These are phyloP conservation scores for Chrysolina americana DNA, from an alignment of 2,888 invertebrate species.

Conservation along the genomic window DNA sequence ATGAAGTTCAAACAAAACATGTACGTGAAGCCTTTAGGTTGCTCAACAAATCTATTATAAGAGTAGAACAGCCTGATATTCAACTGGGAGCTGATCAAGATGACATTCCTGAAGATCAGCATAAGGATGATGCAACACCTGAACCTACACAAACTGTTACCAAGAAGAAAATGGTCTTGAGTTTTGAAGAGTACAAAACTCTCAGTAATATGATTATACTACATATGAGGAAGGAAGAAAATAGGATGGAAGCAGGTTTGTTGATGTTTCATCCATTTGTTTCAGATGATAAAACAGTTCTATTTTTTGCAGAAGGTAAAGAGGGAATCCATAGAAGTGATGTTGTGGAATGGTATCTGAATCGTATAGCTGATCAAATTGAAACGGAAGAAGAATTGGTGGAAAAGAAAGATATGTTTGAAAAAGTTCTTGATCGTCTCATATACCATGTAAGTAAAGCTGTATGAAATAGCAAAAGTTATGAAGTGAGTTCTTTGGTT, in stretches of 20 bases:
- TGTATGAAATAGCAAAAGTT: background rate
- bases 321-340: conserved; percentile 85
- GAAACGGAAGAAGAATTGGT: conserved; percentile 93
- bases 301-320: conserved; percentile 60
- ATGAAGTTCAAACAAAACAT: conserved; percentile 88
- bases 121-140: conserved; percentile 64
- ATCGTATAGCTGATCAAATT: conserved; percentile 88
- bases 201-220: conserved; percentile 93
- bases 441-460: conserved; percentile 81
- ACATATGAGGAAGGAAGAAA: conserved; percentile 90
- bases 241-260: conserved; percentile 76
- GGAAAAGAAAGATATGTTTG: conserved; percentile 89
- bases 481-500: background rate
- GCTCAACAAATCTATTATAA: conserved; percentile 95
- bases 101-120: conserved; percentile 68
- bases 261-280: conserved; percentile 8
- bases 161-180: conserved; percentile 85
- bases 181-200: conserved; percentile 95
- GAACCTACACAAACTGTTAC: conserved; percentile 49
- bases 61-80: conserved; percentile 98
- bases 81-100: conserved; percentile 87
- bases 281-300: background rate
- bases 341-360: conserved; percentile 94
- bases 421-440: conserved; percentile 94
- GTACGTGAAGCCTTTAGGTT: conserved; percentile 92